Conservation (phyloP, 2,888 invertebrate species). For the Lithophane leautieri region DNA sequence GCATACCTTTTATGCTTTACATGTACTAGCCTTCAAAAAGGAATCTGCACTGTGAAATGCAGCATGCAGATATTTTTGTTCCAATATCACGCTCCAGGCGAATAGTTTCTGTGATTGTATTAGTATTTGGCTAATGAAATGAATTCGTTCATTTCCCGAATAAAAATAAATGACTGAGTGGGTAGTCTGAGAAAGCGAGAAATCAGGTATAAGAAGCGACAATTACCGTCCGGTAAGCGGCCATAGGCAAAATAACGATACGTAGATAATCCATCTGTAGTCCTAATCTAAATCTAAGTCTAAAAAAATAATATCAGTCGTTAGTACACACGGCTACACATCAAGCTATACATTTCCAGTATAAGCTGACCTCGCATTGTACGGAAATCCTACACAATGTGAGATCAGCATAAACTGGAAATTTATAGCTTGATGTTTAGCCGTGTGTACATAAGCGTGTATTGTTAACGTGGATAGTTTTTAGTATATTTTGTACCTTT, state of each 20-base stretch:
- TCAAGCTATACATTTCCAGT: too few relatives aligned
- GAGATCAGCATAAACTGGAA: too few relatives aligned
- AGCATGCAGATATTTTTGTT: not conserved
- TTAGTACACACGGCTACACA: too few relatives aligned
- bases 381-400: too few relatives aligned
- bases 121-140: not conserved
- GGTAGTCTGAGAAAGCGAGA: too few relatives aligned
- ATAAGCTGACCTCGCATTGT: too few relatives aligned
- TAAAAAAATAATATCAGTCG: not conserved
- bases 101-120: not conserved
- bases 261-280: not conserved
- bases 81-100: too few relatives aligned
- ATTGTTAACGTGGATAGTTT: slow-evolving; percentile 22
- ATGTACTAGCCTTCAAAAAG: not conserved
- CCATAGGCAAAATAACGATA: not conserved
- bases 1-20: not conserved
- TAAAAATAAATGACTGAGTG: not conserved
- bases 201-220: not conserved
- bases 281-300: too few relatives aligned
- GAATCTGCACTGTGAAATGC: not conserved
- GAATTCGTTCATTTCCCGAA: not conserved
- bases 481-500: slow-evolving; percentile 55
- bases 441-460: too few relatives aligned
- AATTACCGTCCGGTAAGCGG: not conserved
- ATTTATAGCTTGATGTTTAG: too few relatives aligned